These are phyloP conservation scores for Heliconius ismenius DNA, from an alignment of 2,888 invertebrate genomes.

Conservation along the genomic window DNA sequence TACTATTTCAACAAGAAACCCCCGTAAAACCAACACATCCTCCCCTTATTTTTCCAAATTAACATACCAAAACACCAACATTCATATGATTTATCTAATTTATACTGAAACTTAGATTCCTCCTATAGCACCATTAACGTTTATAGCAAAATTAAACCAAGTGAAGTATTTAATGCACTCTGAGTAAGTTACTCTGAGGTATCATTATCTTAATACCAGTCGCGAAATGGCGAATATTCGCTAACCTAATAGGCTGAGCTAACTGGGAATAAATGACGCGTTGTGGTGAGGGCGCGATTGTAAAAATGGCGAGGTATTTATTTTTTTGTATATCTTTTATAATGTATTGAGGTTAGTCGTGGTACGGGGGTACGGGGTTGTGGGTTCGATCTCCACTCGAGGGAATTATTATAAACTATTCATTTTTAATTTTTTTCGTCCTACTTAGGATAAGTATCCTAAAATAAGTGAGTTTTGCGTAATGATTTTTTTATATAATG, in stretches of 20 bases:
- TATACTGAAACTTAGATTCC: constrained; percentile 12
- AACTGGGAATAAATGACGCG: constrained; percentile 59
- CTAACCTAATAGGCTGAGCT: constrained; percentile 56
- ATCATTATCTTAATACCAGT: constrained; percentile 56
- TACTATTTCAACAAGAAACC: not conserved
- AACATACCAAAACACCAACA: constrained; percentile 5
- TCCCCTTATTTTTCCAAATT: constrained; percentile 4
- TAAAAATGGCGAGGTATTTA: constrained; percentile 13
- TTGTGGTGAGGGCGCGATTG: constrained; percentile 24
- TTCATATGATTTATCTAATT: constrained; percentile 7
- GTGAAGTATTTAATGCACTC: constrained; percentile 44
- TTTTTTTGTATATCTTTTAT: not conserved
- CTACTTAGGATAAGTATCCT: no score
- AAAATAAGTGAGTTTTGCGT: no score
- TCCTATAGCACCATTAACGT: not conserved
- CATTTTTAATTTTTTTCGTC: no score
- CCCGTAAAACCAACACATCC: not conserved
- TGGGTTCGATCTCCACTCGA: no score
- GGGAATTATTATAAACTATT: no score
- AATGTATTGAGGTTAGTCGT: not conserved
- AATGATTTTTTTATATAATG: no score
- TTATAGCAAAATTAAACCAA: constrained; percentile 40
- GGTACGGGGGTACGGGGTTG: no score
- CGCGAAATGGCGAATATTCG: constrained; percentile 53
- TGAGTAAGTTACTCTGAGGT: constrained; percentile 43